These are phyloP conservation scores for Epinotia brunnichana DNA, from an alignment of 2,888 invertebrate species.

Conservation along the genomic window DNA sequence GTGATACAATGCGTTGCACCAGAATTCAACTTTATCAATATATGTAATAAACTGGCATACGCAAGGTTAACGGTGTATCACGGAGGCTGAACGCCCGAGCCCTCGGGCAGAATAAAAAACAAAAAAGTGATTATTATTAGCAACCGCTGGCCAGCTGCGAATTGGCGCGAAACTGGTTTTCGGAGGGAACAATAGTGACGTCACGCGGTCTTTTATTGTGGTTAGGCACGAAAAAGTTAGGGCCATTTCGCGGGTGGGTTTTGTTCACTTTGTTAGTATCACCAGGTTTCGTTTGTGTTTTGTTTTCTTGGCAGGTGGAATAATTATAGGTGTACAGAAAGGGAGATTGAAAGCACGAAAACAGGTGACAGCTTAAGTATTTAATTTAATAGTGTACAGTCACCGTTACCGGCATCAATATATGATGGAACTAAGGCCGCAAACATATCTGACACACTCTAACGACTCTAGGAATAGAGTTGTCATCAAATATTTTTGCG, in stretches of 20 bases:
- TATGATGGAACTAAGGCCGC: no score
- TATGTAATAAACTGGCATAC: slow-evolving; percentile 24
- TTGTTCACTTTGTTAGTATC: slow-evolving; percentile 56
- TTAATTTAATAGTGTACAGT: no score
- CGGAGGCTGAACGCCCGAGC: slow-evolving; percentile 65
- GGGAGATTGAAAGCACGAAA: neutral
- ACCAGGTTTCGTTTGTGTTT: slow-evolving; percentile 45
- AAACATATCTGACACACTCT: no score
- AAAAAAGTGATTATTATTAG: slow-evolving; percentile 67
- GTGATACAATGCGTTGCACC: neutral
- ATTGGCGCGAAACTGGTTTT: slow-evolving; percentile 81
- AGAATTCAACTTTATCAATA: slow-evolving; percentile 26
- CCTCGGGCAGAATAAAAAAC: slow-evolving; percentile 61
- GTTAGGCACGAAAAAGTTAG: slow-evolving; percentile 64
- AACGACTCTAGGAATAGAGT: no score
- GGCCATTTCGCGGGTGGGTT: slow-evolving; percentile 67
- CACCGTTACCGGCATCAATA: no score
- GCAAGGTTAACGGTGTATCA: slow-evolving; percentile 74
- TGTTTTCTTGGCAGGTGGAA: slow-evolving; percentile 50
- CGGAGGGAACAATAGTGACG: slow-evolving; percentile 73
- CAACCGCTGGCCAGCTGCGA: slow-evolving; percentile 79
- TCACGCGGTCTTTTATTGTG: slow-evolving; percentile 70
- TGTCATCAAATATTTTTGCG: no score
- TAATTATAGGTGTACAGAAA: slow-evolving; percentile 20
- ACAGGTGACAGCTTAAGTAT: neutral